Evolutionary conservation across 2,797 vertebrate genomes (phyloP).

Genomic region (Molossus molossus): DNA sequence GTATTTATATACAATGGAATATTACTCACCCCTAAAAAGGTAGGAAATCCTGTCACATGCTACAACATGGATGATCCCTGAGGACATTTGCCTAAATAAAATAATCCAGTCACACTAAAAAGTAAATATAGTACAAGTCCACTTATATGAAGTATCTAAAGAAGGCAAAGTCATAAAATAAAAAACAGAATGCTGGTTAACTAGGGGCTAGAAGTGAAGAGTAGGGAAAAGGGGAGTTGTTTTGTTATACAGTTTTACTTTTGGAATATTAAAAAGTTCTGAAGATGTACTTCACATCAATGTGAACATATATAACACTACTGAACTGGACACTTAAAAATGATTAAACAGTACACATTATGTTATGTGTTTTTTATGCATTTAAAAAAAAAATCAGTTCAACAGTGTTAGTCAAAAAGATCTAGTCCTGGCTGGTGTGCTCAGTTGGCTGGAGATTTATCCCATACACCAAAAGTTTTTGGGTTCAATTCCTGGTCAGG

Average conservation of each 20-base stretch:
- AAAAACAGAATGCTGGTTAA: neutral
- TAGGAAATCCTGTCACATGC: constrained; percentile 22
- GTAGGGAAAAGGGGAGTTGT: neutral
- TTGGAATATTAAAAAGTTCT: constrained; percentile 40
- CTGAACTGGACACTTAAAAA: constrained; percentile 13
- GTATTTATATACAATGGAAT: neutral
- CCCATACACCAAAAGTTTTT: neutral
- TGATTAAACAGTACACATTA: neutral
- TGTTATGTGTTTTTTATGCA: neutral
- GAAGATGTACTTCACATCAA: neutral
- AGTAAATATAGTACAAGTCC: neutral
- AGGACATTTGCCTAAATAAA: neutral
- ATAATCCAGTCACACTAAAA: constrained; percentile 5
- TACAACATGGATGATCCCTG: neutral
- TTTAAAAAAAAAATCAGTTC: neutral
- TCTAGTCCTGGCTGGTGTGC: neutral
- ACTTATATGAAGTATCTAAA: neutral
- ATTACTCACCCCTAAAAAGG: neutral
- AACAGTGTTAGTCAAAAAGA: neutral
- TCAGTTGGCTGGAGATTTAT: neutral
- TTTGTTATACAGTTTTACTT: neutral
- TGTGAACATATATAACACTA: constrained; percentile 3
- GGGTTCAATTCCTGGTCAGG: neutral
- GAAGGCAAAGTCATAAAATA: constrained; percentile 7
- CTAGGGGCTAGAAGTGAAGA: neutral